Evolutionary conservation across 1,140 invertebrate genomes (phyloP).

Genomic region (Musca domestica): DNA sequence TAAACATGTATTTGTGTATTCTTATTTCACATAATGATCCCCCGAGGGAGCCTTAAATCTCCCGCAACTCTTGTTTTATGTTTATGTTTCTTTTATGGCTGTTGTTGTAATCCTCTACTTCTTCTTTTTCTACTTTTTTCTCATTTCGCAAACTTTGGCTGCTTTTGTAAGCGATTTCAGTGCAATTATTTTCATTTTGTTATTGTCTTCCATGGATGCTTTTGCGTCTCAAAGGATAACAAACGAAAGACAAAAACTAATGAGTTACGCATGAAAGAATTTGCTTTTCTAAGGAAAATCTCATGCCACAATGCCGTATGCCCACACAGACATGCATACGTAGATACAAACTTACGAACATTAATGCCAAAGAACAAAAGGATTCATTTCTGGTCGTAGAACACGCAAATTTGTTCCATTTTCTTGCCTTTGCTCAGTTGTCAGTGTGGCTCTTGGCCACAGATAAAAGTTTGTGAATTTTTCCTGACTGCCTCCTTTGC

Average conservation of each 20-base stretch:
- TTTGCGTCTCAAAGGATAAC: constrained; percentile 4
- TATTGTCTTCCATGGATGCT: constrained; percentile 10
- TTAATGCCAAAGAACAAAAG: too few relatives aligned
- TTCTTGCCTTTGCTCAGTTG: too few relatives aligned
- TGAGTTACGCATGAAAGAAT: constrained; percentile 53
- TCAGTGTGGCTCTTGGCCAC: too few relatives aligned
- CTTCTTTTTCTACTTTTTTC: not conserved
- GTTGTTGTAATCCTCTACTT: not conserved
- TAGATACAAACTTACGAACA: too few relatives aligned
- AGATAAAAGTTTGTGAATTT: too few relatives aligned
- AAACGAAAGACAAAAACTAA: constrained; percentile 39
- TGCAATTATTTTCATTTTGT: constrained; percentile 26
- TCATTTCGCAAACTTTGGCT: not conserved
- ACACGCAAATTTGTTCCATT: not conserved
- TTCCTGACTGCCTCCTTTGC: too few relatives aligned
- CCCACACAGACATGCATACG: not conserved
- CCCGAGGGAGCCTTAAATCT: too few relatives aligned
- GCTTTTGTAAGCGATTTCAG: constrained; percentile 23
- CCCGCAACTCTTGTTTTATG: too few relatives aligned
- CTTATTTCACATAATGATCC: too few relatives aligned
- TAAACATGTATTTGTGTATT: too few relatives aligned
- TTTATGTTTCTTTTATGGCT: too few relatives aligned
- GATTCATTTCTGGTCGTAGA: constrained; percentile 16
- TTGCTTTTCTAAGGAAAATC: constrained; percentile 35
- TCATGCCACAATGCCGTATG: constrained; percentile 10